These are phyloP conservation scores for Oreotrochilus melanogaster DNA, from an alignment of 2,113 vertebrate genomes.

Conservation along the genomic window DNA sequence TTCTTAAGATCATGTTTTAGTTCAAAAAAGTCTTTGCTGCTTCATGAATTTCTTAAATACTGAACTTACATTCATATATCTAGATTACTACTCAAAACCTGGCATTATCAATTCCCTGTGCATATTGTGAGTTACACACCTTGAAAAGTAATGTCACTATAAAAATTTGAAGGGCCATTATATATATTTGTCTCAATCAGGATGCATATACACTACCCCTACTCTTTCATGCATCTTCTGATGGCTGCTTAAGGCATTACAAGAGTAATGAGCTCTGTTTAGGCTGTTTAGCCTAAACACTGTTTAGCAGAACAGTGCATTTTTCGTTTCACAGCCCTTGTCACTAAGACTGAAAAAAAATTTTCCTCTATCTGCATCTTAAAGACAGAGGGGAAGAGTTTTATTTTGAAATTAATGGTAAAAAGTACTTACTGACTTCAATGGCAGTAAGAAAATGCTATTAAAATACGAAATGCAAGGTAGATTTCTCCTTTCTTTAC, in stretches of 20 bases:
- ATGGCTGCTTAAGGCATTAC: not conserved
- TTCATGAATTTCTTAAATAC: not conserved
- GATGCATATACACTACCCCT: not conserved
- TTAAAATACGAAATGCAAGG: conserved; percentile 23
- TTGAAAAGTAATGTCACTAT: not conserved
- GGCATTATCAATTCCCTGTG: not conserved
- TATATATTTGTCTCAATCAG: conserved; percentile 1
- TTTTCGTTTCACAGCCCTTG: not conserved
- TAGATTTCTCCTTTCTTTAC: not conserved
- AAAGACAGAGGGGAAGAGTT: not conserved
- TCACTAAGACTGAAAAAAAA: not conserved
- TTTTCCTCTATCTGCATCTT: not conserved
- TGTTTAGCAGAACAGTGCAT: not conserved
- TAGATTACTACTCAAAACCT: not conserved
- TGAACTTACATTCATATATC: not conserved
- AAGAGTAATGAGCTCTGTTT: not conserved
- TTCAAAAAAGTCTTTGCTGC: not conserved
- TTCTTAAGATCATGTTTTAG: not conserved
- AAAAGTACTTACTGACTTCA: not conserved
- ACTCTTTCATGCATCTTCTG: not conserved
- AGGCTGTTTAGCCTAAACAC: not conserved
- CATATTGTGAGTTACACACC: not conserved
- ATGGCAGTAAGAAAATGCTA: not conserved
- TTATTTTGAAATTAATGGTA: conserved; percentile 24
- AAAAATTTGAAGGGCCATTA: conserved; percentile 7